Evolutionary conservation across 2,113 vertebrate genomes (phyloP).

Genomic region (Eublepharis macularius): DNA sequence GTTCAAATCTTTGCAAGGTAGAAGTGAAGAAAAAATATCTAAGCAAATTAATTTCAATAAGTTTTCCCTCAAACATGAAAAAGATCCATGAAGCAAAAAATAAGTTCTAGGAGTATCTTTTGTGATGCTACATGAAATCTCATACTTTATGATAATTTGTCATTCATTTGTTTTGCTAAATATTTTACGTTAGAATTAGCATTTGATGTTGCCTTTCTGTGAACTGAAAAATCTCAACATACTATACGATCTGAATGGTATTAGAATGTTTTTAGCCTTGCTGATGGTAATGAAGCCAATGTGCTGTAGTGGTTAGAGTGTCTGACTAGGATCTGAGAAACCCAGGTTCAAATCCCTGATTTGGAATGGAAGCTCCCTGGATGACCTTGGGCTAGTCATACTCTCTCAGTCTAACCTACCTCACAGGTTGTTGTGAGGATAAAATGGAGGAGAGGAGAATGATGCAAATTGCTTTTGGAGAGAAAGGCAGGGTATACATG

Average conservation of each 20-base stretch:
- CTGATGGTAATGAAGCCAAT: slow-evolving; percentile 34
- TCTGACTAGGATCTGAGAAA: too few species aligned
- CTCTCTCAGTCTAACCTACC: too few species aligned
- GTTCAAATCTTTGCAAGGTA: slow-evolving; percentile 35
- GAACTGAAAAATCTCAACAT: slow-evolving; percentile 58
- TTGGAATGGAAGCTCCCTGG: too few species aligned
- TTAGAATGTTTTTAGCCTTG: slow-evolving; percentile 58
- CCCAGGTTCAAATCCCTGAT: too few species aligned
- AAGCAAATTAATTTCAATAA: slow-evolving; percentile 58
- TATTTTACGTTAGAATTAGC: slow-evolving; percentile 41
- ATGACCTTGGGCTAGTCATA: too few species aligned
- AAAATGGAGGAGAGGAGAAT: too few species aligned
- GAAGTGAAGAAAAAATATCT: slow-evolving; percentile 52
- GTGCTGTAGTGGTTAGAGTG: too few species aligned
- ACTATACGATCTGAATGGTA: slow-evolving; percentile 52
- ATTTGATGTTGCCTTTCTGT: slow-evolving; percentile 46
- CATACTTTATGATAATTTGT: slow-evolving; percentile 36
- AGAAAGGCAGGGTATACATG: too few species aligned
- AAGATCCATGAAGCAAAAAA: slow-evolving; percentile 58
- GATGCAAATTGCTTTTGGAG: too few species aligned
- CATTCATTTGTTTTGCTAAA: slow-evolving; percentile 40
- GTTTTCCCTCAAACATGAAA: slow-evolving; percentile 56
- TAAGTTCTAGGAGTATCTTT: slow-evolving; percentile 45
- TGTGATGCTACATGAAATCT: background rate
- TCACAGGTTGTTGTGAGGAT: too few species aligned